Evolutionary conservation across 2,888 invertebrate genomes (phyloP), one percentile per base, ranked within the genome.

Genomic region (Linnaemya tessellans): DNA sequence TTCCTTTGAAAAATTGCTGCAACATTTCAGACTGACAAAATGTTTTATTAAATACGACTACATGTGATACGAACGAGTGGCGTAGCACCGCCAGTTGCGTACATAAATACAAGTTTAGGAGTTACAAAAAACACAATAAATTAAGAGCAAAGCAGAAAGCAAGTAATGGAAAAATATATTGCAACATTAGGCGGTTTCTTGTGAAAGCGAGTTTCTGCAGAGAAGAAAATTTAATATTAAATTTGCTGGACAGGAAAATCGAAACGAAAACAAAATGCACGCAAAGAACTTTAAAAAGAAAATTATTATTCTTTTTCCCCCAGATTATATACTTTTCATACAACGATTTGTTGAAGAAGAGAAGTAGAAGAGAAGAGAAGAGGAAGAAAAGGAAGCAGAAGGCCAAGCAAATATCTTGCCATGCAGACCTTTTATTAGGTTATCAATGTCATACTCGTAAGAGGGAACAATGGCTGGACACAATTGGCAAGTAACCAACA

Each of bases 371-470:
- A 30, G n/a, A n/a, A n/a, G n/a, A 30, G 30, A 30, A 30, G 30
- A 30, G 5, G 30, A 30, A 30, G 5, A 5, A 30, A 8, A 15
- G 11, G 22, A 2, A 43, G 10, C 65, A 5, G 22, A 67, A 73
- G 20, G 43, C 35, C 46, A 38, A 30, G 20, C 18, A 77, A 54
- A 75, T 46, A 41, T 78, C 65, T 62, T 46, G 41, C 30, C 35
- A 68, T 41, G 43, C 49, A 49, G 79, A 81, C 79, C 81, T 85
- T 60, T 70, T 85, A 85, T 85, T 81, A 65, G 82, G 85, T 82
- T 82, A 85, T 82, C 85, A 85, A 85, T 85, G 82, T 85, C 85
- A 80, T 67, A n/a, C n/a, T n/a, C n/a, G n/a, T n/a, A 75, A 49
- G 56, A 65, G 67, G 51, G 70, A 60, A 85, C 82, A 85, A 85